Percentiles rank a stretch among this genome's conserved stretches.
These are phyloP conservation scores for Acrossocheilus wenchowensis DNA, from an alignment of 2,797 vertebrate species.

Conservation along the genomic window DNA sequence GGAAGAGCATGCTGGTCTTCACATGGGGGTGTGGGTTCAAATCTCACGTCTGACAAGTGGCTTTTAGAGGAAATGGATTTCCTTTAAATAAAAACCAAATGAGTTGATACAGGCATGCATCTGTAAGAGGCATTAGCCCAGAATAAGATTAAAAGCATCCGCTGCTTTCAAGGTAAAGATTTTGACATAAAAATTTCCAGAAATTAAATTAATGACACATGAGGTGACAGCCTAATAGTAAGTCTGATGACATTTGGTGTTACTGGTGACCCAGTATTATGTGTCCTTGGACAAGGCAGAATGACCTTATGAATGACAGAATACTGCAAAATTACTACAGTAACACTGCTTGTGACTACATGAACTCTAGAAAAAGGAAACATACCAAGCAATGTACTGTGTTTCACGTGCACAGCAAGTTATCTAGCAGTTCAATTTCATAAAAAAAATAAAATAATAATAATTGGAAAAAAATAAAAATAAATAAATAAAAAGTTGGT, in stretches of 20 bases:
- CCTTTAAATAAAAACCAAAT: neutral
- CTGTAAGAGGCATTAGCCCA: neutral
- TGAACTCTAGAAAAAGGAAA: neutral
- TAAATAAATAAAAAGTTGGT: neutral
- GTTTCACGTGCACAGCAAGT: neutral
- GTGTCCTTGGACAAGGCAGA: neutral
- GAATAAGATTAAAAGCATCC: conserved; percentile 20
- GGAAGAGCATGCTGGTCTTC: neutral
- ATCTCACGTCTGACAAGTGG: neutral
- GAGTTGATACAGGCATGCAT: neutral
- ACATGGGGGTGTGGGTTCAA: neutral
- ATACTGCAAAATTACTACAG: neutral
- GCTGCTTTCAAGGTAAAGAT: neutral
- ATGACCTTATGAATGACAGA: neutral
- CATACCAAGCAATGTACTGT: neutral
- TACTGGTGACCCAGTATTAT: neutral
- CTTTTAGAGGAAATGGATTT: conserved; percentile 10
- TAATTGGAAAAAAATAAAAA: neutral
- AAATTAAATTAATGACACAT: neutral
- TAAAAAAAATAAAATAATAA: neutral
- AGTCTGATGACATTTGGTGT: neutral
- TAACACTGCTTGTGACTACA: neutral
- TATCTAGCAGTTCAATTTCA: neutral
- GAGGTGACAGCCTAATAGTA: neutral
- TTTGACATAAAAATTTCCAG: neutral